These are phyloP conservation scores for Rhadina sibilatrix DNA, from an alignment of 2,113 vertebrate genomes.

Conservation along the genomic window DNA sequence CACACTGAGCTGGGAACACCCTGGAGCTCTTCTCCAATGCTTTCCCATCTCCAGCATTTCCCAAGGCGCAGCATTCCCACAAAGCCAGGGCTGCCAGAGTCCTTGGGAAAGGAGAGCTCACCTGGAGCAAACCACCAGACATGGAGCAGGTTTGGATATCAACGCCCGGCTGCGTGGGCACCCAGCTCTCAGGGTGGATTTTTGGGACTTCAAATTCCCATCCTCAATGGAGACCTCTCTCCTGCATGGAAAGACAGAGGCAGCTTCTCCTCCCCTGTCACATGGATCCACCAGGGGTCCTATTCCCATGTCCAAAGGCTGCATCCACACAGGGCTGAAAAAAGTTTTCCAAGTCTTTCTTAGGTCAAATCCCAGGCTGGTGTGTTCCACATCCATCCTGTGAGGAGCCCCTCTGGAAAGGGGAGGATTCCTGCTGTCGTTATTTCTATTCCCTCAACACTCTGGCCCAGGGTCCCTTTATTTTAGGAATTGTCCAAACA, in stretches of 20 bases:
- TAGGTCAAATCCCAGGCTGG: background rate
- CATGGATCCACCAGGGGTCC: background rate
- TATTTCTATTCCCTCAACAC: background rate
- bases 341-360: background rate
- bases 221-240: background rate
- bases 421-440: background rate
- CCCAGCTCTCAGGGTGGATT: background rate
- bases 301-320: background rate
- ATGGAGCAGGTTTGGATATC: background rate
- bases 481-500: conserved; percentile 5
- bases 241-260: background rate
- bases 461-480: background rate
- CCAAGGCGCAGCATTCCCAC: background rate
- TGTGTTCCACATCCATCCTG: background rate
- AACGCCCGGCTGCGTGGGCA: background rate
- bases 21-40: background rate
- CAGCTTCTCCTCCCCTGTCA: background rate
- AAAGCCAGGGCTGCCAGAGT: background rate
- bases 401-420: background rate
- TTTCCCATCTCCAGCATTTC: background rate
- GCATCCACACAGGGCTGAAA: background rate
- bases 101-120: background rate
- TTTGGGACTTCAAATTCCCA: background rate
- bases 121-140: background rate
- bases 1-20: background rate